Percentiles rank a stretch among this genome's conserved stretches.
phyloP scores from a whole-genome alignment of 1,140 invertebrate species.

The Ceratina calcarata region DNA sequence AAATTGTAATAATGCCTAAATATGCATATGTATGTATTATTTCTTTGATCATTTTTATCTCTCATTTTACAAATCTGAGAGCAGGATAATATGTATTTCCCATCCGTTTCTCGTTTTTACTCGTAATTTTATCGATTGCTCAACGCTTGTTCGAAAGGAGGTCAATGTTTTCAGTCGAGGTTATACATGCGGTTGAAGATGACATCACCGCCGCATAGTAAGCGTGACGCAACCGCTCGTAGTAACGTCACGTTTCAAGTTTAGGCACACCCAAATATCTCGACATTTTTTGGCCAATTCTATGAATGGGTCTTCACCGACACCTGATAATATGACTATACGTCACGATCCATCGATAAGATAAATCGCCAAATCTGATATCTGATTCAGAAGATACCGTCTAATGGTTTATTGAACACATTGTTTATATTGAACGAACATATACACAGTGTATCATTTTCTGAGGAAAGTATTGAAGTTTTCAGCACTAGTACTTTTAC shows the following conservation, averaged over 20 bases:
- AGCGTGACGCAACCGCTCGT: slow-evolving; percentile 70
- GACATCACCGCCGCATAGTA: slow-evolving; percentile 74
- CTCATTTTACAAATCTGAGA: not conserved
- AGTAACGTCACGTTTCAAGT: slow-evolving; percentile 63
- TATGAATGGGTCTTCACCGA: not conserved
- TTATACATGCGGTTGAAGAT: slow-evolving; percentile 56
- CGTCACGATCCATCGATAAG: not conserved
- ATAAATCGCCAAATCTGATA: not conserved
- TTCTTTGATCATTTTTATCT: not conserved
- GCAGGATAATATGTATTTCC: slow-evolving; percentile 12
- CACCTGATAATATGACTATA: no score
- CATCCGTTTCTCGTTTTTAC: slow-evolving; percentile 25
- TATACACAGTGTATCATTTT: not conserved
- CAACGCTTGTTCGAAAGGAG: slow-evolving; percentile 44
- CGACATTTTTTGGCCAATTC: not conserved
- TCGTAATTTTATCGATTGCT: slow-evolving; percentile 49
- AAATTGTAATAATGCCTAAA: not conserved
- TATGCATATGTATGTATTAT: not conserved
- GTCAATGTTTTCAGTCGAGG: slow-evolving; percentile 75
- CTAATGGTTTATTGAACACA: no score
- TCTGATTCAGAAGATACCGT: no score
- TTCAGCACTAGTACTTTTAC: not conserved
- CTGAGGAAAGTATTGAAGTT: not conserved
- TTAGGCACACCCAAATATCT: slow-evolving; percentile 38
- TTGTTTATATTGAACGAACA: not conserved